phyloP scores from a whole-genome alignment of 2,797 vertebrate genomes.

The Peromyscus attwateri region DNA sequence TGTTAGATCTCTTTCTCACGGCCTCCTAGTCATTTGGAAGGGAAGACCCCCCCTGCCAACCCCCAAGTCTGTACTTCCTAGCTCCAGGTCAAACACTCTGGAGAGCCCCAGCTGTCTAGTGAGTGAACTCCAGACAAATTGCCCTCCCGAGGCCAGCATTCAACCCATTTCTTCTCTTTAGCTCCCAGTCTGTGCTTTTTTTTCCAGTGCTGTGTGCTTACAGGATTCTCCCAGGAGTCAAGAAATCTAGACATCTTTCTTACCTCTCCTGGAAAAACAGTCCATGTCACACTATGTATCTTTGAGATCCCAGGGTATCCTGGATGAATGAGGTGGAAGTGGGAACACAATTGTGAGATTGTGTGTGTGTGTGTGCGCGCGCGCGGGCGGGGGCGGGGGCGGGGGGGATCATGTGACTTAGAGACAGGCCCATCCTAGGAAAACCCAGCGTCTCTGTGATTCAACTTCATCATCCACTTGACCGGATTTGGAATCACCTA shows the following conservation, averaged over 20 bases:
- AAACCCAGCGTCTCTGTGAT: not conserved
- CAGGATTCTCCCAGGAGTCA: not conserved
- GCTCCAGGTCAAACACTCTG: not conserved
- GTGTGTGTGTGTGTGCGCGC: not conserved
- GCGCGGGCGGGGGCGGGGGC: not conserved
- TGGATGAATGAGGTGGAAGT: not conserved
- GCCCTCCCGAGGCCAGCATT: not conserved
- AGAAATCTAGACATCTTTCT: conserved; percentile 14
- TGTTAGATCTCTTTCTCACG: not conserved
- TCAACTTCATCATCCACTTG: not conserved
- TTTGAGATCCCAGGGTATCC: not conserved
- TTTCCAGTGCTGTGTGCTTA: not conserved
- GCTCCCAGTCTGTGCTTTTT: not conserved
- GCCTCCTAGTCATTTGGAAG: not conserved
- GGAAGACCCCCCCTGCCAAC: not conserved
- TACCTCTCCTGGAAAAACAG: not conserved
- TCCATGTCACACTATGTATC: not conserved
- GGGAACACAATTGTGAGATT: not conserved
- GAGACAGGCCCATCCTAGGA: not conserved
- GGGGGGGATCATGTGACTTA: not conserved
- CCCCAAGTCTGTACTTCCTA: not conserved
- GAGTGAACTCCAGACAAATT: not conserved
- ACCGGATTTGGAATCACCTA: not conserved
- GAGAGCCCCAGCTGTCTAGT: not conserved
- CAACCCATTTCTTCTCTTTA: not conserved